These are phyloP conservation scores for Larimichthys crocea DNA, from an alignment of 2,113 vertebrate species.

Conservation along the genomic window DNA sequence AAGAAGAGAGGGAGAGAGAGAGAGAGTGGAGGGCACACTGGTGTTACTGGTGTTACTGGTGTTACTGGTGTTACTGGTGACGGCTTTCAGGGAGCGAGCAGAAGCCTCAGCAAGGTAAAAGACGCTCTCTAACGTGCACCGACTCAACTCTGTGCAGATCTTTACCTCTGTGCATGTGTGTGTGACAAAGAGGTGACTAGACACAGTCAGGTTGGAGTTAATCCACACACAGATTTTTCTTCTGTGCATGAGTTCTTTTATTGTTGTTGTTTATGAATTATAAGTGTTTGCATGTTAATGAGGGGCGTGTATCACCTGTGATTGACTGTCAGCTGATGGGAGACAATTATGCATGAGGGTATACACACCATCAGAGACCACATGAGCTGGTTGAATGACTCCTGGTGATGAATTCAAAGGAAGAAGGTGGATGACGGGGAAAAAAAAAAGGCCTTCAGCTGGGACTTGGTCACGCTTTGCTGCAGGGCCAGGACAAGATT, in stretches of 20 bases:
- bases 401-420: neutral
- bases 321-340: constrained; percentile 12
- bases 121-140: constrained; percentile 11
- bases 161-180: neutral
- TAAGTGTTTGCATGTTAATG: neutral
- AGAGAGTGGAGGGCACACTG: neutral
- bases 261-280: neutral
- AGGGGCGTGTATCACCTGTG: constrained; percentile 43
- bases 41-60: too few relatives aligned
- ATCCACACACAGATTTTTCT: neutral
- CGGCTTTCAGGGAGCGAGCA: neutral
- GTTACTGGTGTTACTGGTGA: too few relatives aligned
- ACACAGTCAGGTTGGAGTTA: neutral
- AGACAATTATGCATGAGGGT: neutral
- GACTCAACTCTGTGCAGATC: constrained; percentile 23
- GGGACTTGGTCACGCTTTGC: constrained; percentile 7
- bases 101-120: constrained; percentile 55
- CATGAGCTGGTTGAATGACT: neutral
- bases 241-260: neutral
- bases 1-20: neutral
- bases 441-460: neutral
- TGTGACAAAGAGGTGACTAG: neutral
- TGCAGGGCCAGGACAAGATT: constrained; percentile 20
- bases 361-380: neutral
- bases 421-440: neutral